Base-by-base conservation (phyloP, 2,888 invertebrate species). In the Tribolium freemani region DNA sequence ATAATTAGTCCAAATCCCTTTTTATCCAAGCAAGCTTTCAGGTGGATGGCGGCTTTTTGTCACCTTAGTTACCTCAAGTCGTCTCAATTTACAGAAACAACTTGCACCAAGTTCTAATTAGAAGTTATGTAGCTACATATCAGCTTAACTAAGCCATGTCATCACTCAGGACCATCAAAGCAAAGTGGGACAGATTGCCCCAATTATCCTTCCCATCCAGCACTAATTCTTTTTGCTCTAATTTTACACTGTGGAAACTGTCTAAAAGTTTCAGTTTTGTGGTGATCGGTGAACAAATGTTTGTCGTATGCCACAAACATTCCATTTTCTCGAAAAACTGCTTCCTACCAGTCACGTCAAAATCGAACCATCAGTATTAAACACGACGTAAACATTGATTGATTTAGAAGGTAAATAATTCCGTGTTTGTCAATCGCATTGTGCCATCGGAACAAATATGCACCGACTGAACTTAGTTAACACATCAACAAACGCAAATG, bases 391-490 rank as follows among this genome's bases (percentile, higher is more conserved):
- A 57, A 38, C 38, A 31, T 31, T 57, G 57, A 57, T 31, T 38
- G 38, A 57, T 57, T 57, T 31, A 38, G 16, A 31, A 16, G 8
- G 38, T 20, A 57, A 57, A 57, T 57, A 56, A 26, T 56, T 30
- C 44, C 13, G 8, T 31, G 57, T 57, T 57, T 57, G 31, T 31
- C 31, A 31, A 57, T 6, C 53, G 26, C 54, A 30, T 44, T 38
- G 11, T 38, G 5, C 57, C 10, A 26, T 31, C 5, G 38, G 38
- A 20, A 51, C 16, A 13, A 20, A 20, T 51, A 20, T 51, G 51
- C 20, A 20, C 11, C 11, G 48, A 51, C 16, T 51, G 20, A 48
- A 48, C 11, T 48, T 16, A 11, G 13, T 48, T 13, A 48, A 48
- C 11, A 48, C 48, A 16, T 48, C 45, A 11, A 45, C n/a, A n/a